Conservation (phyloP, 2,797 vertebrate species). For the Passerculus sandwichensis region DNA sequence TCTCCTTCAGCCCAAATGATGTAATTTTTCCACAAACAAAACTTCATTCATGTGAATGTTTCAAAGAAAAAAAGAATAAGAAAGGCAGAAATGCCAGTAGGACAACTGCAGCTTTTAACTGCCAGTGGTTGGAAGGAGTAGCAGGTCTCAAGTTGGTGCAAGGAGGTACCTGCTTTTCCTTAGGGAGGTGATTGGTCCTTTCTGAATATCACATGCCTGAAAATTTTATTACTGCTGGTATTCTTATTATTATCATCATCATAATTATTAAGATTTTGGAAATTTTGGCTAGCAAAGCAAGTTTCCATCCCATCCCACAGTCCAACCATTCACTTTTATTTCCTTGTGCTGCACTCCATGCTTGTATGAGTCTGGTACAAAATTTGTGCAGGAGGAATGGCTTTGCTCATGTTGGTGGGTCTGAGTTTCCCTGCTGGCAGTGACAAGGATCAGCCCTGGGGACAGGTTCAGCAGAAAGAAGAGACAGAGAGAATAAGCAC, state of each 20-base stretch:
- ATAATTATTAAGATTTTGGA: neutral
- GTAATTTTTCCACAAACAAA: conserved; percentile 30
- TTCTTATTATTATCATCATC: neutral
- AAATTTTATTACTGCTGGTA: neutral
- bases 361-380: neutral
- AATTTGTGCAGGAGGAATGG: neutral
- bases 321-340: accelerated
- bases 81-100: neutral
- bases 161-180: neutral
- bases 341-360: neutral
- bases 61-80: neutral
- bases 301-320: neutral
- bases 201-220: neutral
- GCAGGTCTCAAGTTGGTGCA: neutral
- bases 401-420: neutral
- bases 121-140: neutral
- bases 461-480: neutral
- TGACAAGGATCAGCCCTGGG: neutral
- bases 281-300: neutral
- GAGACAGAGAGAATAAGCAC: neutral
- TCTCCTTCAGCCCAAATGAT: conserved; percentile 1
- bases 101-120: neutral
- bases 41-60: neutral
- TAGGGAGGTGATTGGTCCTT: neutral
- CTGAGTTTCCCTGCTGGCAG: neutral